phyloP scores from a whole-genome alignment of 1,140 invertebrate species.

The Lethocerus indicus region DNA sequence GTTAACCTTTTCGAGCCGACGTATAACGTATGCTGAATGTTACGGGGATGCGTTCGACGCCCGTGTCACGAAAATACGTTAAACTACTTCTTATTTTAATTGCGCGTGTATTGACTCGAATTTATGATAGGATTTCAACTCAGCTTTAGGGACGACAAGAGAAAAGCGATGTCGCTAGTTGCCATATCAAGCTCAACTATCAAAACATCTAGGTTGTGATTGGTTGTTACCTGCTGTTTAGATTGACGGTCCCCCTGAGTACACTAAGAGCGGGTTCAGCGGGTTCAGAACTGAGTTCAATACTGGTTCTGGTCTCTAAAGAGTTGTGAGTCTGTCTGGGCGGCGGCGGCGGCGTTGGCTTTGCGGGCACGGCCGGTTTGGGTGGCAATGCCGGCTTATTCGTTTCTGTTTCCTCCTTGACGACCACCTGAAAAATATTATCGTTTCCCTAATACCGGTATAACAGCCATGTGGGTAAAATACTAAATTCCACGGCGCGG shows the following conservation, averaged over 20 bases:
- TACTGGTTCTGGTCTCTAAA: not conserved
- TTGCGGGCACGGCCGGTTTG: conserved; percentile 39
- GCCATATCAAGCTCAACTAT: no score
- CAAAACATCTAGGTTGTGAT: no score
- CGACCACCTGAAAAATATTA: conserved; percentile 15
- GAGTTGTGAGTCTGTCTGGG: conserved; percentile 26
- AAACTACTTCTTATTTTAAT: no score
- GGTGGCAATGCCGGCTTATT: conserved; percentile 53
- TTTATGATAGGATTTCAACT: no score
- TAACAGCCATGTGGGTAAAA: not conserved
- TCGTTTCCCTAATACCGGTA: not conserved
- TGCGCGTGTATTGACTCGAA: no score
- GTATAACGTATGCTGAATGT: no score
- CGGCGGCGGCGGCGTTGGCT: conserved; percentile 26
- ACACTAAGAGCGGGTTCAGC: conserved; percentile 14
- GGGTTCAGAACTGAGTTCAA: conserved; percentile 11
- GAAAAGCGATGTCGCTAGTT: no score
- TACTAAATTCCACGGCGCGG: not conserved
- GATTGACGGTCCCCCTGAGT: conserved; percentile 8
- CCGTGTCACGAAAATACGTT: no score
- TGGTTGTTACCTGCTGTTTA: no score
- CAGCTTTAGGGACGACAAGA: no score
- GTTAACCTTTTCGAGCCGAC: no score
- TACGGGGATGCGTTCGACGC: no score
- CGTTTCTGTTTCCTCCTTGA: conserved; percentile 14